Conservation (phyloP, 1,140 invertebrate species). For the Campoletis sonorensis region DNA sequence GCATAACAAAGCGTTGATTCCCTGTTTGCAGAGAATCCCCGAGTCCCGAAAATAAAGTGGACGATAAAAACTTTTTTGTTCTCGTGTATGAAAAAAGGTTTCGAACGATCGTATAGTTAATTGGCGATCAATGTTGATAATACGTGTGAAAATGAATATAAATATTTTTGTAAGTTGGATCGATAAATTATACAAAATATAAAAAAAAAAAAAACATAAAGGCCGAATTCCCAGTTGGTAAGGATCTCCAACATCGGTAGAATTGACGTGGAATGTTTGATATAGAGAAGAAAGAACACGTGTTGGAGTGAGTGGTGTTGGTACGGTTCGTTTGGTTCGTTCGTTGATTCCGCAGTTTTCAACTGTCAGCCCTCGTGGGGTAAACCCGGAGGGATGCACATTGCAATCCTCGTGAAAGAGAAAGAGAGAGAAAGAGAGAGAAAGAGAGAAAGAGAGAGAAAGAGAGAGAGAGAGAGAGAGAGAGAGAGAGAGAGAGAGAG, state of each 20-base stretch:
- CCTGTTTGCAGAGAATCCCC: no score
- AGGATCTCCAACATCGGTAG: background rate
- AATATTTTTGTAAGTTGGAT: no score
- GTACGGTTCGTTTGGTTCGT: conserved; percentile 31
- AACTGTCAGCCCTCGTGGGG: conserved; percentile 37
- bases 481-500: no score
- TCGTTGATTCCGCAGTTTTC: conserved; percentile 47
- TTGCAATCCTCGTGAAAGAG: background rate
- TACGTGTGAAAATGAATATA: background rate
- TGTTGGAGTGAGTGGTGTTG: conserved; percentile 17
- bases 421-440: background rate
- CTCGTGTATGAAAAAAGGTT: no score
- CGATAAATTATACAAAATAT: no score
- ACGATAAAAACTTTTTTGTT: background rate
- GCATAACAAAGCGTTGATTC: no score
- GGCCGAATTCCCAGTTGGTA: background rate
- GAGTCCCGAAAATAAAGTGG: background rate
- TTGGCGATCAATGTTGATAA: no score
- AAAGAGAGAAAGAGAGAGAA: no score
- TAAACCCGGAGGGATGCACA: conserved; percentile 6
- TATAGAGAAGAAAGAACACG: conserved; percentile 6
- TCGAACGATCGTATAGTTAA: no score
- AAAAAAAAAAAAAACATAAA: no score
- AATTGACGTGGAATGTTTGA: conserved; percentile 15
- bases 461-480: no score